phyloP scores from a whole-genome alignment of 2,888 invertebrate species.

The Lasioglossum lativentre region DNA sequence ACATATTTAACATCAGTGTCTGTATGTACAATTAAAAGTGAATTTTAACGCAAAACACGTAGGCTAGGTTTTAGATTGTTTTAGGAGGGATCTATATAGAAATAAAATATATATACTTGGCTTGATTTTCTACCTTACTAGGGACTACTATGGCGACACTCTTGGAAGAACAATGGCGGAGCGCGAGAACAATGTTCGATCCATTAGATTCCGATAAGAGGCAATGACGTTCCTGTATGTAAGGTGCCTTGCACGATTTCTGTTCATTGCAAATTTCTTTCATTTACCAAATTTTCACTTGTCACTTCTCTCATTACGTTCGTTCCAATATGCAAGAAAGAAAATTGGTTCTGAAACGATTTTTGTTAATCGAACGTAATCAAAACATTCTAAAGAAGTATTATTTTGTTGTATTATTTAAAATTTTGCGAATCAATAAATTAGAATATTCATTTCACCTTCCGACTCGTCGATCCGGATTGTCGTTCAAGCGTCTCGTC shows the following conservation, averaged over 20 bases:
- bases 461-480: constrained; percentile 78
- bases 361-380: not conserved
- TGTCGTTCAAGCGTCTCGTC: constrained; percentile 81
- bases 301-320: not conserved
- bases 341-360: constrained; percentile 10
- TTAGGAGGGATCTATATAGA: constrained; percentile 76
- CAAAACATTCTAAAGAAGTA: not conserved
- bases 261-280: constrained; percentile 18
- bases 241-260: constrained; percentile 63
- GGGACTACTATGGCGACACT: constrained; percentile 75
- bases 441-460: constrained; percentile 16
- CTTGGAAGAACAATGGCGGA: constrained; percentile 75
- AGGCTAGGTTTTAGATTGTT: constrained; percentile 78
- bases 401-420: not conserved
- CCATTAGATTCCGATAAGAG: constrained; percentile 21
- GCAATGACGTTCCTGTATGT: constrained; percentile 69
- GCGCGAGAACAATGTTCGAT: constrained; percentile 30
- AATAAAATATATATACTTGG: constrained; percentile 74
- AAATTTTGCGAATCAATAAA: not conserved
- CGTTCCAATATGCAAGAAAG: not conserved
- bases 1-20: constrained; percentile 75
- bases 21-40: constrained; percentile 75
- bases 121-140: constrained; percentile 78
- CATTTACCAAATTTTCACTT: not conserved
- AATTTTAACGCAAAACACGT: constrained; percentile 73